Evolutionary conservation across 2,797 vertebrate species (phyloP), one percentile per base, ranked within the genome.

Genomic region (Heterohyrax brucei): DNA sequence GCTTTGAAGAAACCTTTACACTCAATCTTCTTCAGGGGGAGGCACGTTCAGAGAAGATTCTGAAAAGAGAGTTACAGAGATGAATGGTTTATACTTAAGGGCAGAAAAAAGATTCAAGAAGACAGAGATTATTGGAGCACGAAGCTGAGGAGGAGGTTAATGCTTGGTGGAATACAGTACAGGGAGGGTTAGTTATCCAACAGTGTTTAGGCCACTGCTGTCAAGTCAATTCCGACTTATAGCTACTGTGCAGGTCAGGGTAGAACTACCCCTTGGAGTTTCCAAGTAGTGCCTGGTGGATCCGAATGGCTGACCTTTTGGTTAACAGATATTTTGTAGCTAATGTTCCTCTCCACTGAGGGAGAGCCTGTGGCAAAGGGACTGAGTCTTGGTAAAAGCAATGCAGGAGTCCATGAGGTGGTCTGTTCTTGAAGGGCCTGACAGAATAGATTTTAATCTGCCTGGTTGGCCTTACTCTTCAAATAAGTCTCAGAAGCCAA

Each of bases 41-140:
- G 93, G 53, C 28, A 48, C n/a, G 85, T 22, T 61, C 61, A 81
- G 56, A 85, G 62, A 75, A 84, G 14, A 44, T 48, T 87, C 90
- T 88, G n/a, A 26, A 19, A 30, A 18, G 7, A n/a, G 2, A 46
- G 39, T 7, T 46, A 77, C 44, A 30, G 10, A n/a, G 78, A 81
- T 14, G 62, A 73, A 19, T 56, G n/a, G 18, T 13, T 76, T 80
- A 86, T 66, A 77, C n/a, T 12, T 12, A 48, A 5, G 7, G 19
- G 53, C n/a, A n/a, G 12, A 95, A 86, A 26, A 90, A 48, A 48
- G 59, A 44, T 26, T 61, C 66, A 64, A 53, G 79, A 33, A 33
- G 18, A 33, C 0, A n/a, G 22, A 1, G 46, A 5, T 22, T 81
- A 4, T 9, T 33, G 53, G 68, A 68, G 8, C 12, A 62, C 70